phyloP scores from a whole-genome alignment of 2,797 vertebrate genomes.

The Sebastes jordani region DNA sequence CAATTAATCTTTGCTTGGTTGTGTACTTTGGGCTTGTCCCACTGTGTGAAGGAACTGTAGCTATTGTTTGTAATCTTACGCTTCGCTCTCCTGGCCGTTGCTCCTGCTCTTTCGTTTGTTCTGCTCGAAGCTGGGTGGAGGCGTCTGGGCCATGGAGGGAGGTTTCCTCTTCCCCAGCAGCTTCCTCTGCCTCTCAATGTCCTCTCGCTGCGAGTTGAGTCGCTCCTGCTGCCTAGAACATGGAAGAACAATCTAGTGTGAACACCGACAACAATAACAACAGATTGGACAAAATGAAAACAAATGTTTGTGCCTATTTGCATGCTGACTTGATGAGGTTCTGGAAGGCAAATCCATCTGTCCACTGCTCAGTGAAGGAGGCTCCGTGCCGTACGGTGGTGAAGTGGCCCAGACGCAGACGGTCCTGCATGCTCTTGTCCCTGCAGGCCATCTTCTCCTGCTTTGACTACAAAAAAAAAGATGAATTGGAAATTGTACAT shows the following conservation, averaged over 20 bases:
- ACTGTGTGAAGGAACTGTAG: not conserved
- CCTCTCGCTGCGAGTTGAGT: constrained; percentile 96
- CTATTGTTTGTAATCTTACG: constrained; percentile 78
- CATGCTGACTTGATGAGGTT: constrained; percentile 95
- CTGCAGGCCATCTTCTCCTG: constrained; percentile 96
- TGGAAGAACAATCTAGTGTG: not conserved
- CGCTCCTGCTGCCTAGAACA: constrained; percentile 92
- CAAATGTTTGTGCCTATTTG: not conserved
- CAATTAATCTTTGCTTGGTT: not conserved
- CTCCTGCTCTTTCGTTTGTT: constrained; percentile 97
- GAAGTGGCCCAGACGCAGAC: constrained; percentile 94
- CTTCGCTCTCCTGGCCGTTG: constrained; percentile 95
- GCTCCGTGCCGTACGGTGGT: constrained; percentile 96
- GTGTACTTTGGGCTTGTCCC: not conserved
- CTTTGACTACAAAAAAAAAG: constrained; percentile 86
- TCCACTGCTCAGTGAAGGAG: constrained; percentile 98
- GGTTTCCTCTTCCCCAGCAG: constrained; percentile 96
- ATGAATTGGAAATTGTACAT: constrained; percentile 2
- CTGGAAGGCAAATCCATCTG: constrained; percentile 97
- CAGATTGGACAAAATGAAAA: not conserved
- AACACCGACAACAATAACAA: not conserved
- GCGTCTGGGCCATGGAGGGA: constrained; percentile 90
- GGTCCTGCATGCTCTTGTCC: constrained; percentile 99
- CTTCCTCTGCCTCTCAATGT: constrained; percentile 97
- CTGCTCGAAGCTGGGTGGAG: constrained; percentile 91